Conservation (phyloP, 2,888 invertebrate genomes). For the Eurytoma californica region DNA sequence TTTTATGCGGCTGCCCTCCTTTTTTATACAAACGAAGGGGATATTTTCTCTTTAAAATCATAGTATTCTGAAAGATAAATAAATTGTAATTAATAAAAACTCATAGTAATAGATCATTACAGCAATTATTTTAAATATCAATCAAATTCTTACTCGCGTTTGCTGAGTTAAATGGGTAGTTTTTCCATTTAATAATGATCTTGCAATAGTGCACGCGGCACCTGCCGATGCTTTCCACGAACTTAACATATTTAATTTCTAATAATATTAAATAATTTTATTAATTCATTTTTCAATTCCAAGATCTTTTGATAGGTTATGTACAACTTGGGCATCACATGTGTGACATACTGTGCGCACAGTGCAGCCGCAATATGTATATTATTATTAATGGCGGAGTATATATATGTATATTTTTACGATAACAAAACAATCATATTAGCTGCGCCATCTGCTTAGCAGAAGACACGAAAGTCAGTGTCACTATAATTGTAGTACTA, state of each 20-base stretch:
- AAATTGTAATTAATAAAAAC: conserved; percentile 1
- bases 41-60: conserved; percentile 81
- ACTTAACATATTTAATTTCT: conserved; percentile 27
- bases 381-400: too few species aligned
- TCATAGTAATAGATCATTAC: conserved; percentile 31
- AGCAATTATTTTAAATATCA: background rate
- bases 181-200: conserved; percentile 20
- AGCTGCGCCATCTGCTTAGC: too few species aligned
- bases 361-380: too few species aligned
- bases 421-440: too few species aligned
- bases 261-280: conserved; percentile 3
- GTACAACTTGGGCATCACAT: background rate
- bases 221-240: conserved; percentile 27
- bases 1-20: conserved; percentile 75
- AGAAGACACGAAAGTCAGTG: too few species aligned
- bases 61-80: conserved; percentile 81
- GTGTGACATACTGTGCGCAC: too few species aligned
- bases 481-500: too few species aligned
- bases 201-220: background rate
- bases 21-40: conserved; percentile 80
- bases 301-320: background rate
- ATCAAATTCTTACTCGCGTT: conserved; percentile 59
- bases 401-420: too few species aligned
- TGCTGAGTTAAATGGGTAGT: conserved; percentile 60
- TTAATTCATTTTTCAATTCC: background rate